Evolutionary conservation across 1,140 invertebrate species (phyloP), one percentile per base, ranked within the genome.

Genomic region (Drosophila novamexicana): DNA sequence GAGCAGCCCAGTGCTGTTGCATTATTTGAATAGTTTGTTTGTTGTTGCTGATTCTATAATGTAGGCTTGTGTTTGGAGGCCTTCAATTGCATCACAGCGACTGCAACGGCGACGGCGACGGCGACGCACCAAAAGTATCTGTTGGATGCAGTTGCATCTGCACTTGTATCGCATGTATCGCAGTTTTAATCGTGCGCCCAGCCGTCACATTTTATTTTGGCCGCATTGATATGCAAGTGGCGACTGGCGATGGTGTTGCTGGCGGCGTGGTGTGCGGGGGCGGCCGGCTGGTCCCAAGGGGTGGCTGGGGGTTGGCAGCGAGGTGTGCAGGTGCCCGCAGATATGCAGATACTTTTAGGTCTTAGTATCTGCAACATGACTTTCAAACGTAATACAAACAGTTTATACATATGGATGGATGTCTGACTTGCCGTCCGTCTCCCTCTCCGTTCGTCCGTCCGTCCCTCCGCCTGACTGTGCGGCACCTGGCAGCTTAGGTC

Each of bases 311-410:
- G 61, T 40, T 63, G 73, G 57, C 58, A 50, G 56, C 29, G 45
- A 45, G n/a, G 49, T 44, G 54, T 56, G 64, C 77, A 73, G 79
- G 79, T 73, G 78, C 73, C 74, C 53, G 67, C 34, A 72, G 74
- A 77, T 82, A 78, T 81, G 79, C 79, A 81, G 79, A 81, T 81
- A 77, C 59, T 45, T 67, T 44, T 29, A 29, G 22, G 44, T 32
- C 56, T 50, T 65, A 54, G 61, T 84, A 76, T 81, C 71, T 81
- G 79, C 83, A 88, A 88, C 83, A 88, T 88, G 83, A 88, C 84
- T 88, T 88, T 88, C 84, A 88, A 88, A 89, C 84, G 84, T 88
- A 88, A 89, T 88, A 83, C 83, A 88, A 88, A 88, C 83, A 88
- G 83, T 71, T 88, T 77, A 77, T 77, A 75, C 75, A 77, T 77